Conservation (phyloP, 2,888 invertebrate genomes). For the Melanostoma scalare region DNA sequence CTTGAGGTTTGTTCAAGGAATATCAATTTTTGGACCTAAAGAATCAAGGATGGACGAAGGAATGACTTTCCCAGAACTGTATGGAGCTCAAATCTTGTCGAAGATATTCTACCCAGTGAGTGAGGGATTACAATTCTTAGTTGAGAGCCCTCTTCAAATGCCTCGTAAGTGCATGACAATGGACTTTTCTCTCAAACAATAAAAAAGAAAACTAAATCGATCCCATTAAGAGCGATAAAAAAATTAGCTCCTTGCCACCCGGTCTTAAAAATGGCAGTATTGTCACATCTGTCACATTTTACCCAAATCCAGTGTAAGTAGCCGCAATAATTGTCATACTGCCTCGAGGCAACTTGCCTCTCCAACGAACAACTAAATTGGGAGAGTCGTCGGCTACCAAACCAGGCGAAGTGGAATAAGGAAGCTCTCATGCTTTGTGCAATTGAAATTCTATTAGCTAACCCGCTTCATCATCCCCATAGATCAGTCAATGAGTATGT, state of each 20-base stretch:
- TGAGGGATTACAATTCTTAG: too few species aligned
- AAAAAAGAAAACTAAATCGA: constrained; percentile 36
- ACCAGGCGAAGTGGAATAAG: constrained; percentile 15
- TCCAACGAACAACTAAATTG: constrained; percentile 78
- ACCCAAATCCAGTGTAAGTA: constrained; percentile 52
- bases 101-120: too few species aligned
- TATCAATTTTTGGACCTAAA: constrained; percentile 21
- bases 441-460: constrained; percentile 64
- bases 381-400: neutral
- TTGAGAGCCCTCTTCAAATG: too few species aligned
- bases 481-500: constrained; percentile 26
- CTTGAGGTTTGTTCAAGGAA: constrained; percentile 12
- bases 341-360: constrained; percentile 54
- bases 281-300: constrained; percentile 69
- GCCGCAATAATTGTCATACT: constrained; percentile 65
- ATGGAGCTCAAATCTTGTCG: too few species aligned
- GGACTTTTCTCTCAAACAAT: neutral
- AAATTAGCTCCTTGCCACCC: constrained; percentile 48
- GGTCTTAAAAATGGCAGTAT: constrained; percentile 37
- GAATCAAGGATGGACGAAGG: neutral
- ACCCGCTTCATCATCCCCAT: constrained; percentile 38
- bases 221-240: constrained; percentile 64
- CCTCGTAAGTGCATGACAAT: too few species aligned
- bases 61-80: too few species aligned
- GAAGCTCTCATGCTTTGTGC: constrained; percentile 10